These are phyloP conservation scores for Silurus asotus DNA, from an alignment of 2,113 vertebrate species.

Conservation along the genomic window DNA sequence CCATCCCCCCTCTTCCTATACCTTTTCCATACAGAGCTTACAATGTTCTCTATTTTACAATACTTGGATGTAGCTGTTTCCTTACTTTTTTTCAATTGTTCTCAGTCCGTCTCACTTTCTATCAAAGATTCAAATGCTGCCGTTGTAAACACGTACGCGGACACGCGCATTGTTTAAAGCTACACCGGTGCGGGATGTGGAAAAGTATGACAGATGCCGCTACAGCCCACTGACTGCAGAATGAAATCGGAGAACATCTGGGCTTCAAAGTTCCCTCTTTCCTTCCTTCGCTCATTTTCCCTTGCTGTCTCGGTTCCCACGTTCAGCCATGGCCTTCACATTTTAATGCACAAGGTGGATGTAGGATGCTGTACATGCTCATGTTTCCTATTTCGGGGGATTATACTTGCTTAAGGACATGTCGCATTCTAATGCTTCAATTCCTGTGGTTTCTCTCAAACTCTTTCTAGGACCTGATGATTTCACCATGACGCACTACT, in stretches of 20 bases:
- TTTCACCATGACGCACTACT: not conserved
- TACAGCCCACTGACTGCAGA: constrained; percentile 42
- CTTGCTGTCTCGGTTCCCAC: constrained; percentile 2
- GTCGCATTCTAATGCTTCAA: not conserved
- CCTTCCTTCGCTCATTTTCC: not conserved
- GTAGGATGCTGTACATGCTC: not conserved
- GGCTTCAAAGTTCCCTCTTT: constrained; percentile 31
- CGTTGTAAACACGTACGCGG: not conserved
- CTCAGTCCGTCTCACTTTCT: not conserved
- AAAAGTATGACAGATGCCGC: constrained; percentile 33
- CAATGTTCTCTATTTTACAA: not conserved
- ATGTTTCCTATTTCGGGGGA: not conserved
- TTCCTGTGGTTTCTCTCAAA: not conserved
- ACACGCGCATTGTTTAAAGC: not conserved
- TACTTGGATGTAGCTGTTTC: constrained; percentile 5
- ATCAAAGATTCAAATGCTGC: constrained; percentile 1
- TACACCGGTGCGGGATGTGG: constrained; percentile 36
- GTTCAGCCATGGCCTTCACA: not conserved
- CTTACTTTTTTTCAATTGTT: not conserved
- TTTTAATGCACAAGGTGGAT: not conserved
- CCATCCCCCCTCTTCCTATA: not conserved
- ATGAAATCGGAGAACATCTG: constrained; percentile 48
- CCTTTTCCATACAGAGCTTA: not conserved
- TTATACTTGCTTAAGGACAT: too few species aligned
- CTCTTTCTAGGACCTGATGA: not conserved